Evolutionary conservation across 2,797 vertebrate genomes (phyloP).

Genomic region (Halcyon chelicuti): DNA sequence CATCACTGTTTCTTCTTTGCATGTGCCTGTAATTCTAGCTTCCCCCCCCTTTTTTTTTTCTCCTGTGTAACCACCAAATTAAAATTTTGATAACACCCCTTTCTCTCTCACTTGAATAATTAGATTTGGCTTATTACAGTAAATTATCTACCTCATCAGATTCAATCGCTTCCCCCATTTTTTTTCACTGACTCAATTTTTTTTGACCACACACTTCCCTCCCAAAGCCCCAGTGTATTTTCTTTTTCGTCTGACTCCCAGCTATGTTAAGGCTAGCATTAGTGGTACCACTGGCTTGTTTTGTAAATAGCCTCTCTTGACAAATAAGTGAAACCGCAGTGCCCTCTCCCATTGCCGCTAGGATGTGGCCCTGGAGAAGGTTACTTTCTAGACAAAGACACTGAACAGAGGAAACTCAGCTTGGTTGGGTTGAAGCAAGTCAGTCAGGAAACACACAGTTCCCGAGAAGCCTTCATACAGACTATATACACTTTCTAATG

Average conservation of each 20-base stretch:
- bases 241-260: constrained; percentile 31
- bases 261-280: constrained; percentile 74
- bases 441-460: constrained; percentile 90
- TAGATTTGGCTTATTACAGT: background rate
- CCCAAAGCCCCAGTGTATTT: constrained; percentile 32
- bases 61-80: background rate
- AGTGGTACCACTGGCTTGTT: constrained; percentile 61
- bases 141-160: background rate
- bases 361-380: background rate
- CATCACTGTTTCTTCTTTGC: background rate
- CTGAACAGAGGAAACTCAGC: constrained; percentile 91
- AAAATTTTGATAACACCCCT: background rate
- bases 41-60: background rate
- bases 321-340: constrained; percentile 44
- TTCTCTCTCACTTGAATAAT: background rate
- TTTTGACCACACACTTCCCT: constrained; percentile 34
- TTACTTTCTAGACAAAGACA: constrained; percentile 84
- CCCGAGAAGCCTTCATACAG: constrained; percentile 91
- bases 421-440: constrained; percentile 88
- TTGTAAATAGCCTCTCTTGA: constrained; percentile 58
- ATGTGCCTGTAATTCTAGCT: background rate
- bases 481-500: constrained; percentile 86
- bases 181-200: background rate
- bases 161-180: background rate
- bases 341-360: background rate